Percentiles rank a stretch among this genome's conserved stretches.
Conservation (phyloP, 2,113 vertebrate species). For the Indicator indicator region DNA sequence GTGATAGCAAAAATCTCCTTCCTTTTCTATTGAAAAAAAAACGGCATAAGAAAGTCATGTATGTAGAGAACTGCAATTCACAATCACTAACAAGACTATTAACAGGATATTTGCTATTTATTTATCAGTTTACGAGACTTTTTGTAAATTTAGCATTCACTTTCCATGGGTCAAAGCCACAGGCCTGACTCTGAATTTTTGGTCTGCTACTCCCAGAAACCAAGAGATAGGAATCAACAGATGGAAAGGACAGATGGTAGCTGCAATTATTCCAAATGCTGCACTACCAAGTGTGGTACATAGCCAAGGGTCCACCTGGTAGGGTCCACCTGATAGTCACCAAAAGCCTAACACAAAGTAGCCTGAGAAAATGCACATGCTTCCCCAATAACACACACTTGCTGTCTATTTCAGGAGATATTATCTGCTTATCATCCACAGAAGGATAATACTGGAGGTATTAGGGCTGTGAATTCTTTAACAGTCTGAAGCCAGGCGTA, state of each 20-base stretch:
- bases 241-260: rapidly evolving
- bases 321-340: rapidly evolving
- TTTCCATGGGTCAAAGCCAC: neutral
- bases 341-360: rapidly evolving
- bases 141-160: neutral
- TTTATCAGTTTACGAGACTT: neutral
- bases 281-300: rapidly evolving
- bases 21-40: neutral
- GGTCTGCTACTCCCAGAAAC: neutral
- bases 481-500: neutral
- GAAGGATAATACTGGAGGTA: rapidly evolving
- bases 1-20: neutral
- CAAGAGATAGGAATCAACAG: rapidly evolving
- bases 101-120: neutral
- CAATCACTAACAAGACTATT: neutral
- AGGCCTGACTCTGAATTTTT: neutral
- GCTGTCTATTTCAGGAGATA: neutral
- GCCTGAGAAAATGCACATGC: rapidly evolving
- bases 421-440: neutral
- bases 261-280: rapidly evolving
- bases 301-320: rapidly evolving
- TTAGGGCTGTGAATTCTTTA: neutral
- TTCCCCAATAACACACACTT: neutral
- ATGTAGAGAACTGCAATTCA: neutral
- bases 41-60: neutral